A percentile compares a stretch with the other conserved stretches of the same genome.
phyloP scores from a whole-genome alignment of 2,113 vertebrate species.

The Bolborhynchus lineola region DNA sequence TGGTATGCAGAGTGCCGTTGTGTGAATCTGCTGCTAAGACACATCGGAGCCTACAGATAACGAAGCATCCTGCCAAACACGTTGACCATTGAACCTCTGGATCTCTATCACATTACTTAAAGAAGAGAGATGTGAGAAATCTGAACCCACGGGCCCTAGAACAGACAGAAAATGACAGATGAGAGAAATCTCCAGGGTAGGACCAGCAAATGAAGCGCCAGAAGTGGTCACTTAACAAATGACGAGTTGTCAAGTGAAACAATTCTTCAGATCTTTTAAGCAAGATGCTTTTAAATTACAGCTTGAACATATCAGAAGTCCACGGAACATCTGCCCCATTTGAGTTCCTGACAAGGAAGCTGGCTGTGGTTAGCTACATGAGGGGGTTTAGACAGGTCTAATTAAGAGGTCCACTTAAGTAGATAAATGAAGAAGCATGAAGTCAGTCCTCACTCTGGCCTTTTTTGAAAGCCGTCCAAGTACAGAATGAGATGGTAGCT shows the following conservation, averaged over 20 bases:
- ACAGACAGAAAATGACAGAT: not conserved
- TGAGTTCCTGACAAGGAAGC: not conserved
- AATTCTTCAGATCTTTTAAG: not conserved
- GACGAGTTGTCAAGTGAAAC: not conserved
- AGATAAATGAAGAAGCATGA: not conserved
- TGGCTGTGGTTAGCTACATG: accelerated
- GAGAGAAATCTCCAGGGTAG: not conserved
- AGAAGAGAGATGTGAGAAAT: not conserved
- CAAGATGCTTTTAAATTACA: not conserved
- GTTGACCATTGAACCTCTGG: not conserved
- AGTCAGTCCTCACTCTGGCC: not conserved
- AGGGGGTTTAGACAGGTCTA: not conserved
- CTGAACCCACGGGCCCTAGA: not conserved
- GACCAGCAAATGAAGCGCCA: not conserved
- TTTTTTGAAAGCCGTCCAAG: not conserved
- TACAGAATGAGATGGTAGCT: accelerated
- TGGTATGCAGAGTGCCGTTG: not conserved
- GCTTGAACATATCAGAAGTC: not conserved
- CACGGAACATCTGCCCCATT: too few species aligned
- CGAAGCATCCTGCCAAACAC: not conserved
- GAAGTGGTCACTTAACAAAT: not conserved
- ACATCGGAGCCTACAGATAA: accelerated
- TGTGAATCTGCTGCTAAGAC: not conserved
- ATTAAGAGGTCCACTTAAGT: not conserved
- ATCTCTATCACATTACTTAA: not conserved